phyloP scores from a whole-genome alignment of 2,888 invertebrate genomes.

The Aporophyla lueneburgensis region DNA sequence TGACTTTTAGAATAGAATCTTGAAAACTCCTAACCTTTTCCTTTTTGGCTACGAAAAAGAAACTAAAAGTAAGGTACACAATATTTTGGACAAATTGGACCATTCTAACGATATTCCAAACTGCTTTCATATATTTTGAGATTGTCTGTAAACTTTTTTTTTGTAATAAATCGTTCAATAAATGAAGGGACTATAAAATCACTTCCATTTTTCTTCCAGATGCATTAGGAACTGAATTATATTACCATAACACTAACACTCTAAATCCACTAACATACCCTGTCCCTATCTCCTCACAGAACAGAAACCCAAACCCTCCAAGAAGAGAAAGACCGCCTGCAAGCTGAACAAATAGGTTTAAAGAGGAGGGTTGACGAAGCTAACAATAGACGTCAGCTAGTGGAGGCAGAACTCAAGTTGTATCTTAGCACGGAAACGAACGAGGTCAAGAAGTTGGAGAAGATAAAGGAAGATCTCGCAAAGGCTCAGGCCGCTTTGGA shows the following conservation, averaged over 20 bases:
- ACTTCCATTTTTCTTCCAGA: not conserved
- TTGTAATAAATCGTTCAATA: not conserved
- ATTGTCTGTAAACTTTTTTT: not conserved
- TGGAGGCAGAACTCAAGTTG: slow-evolving; percentile 95
- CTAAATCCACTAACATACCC: not conserved
- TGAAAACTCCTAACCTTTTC: too few species aligned
- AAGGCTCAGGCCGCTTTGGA: slow-evolving; percentile 87
- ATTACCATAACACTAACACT: not conserved
- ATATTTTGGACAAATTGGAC: not conserved
- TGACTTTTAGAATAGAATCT: too few species aligned
- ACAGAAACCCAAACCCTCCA: slow-evolving; percentile 93
- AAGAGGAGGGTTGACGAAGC: slow-evolving; percentile 93
- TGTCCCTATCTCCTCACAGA: slow-evolving; percentile 68
- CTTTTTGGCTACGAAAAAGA: not conserved
- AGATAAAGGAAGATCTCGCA: slow-evolving; percentile 89
- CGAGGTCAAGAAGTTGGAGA: slow-evolving; percentile 92
- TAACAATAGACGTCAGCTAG: slow-evolving; percentile 90
- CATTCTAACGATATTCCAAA: not conserved
- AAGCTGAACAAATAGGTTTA: slow-evolving; percentile 92
- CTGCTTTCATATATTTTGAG: not conserved
- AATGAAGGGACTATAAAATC: not conserved
- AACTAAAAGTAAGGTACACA: not conserved
- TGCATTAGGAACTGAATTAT: not conserved
- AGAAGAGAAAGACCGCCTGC: slow-evolving; percentile 93
- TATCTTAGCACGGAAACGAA: slow-evolving; percentile 92